Evolutionary conservation across 2,888 invertebrate species (phyloP).

Genomic region (Phortica magna): DNA sequence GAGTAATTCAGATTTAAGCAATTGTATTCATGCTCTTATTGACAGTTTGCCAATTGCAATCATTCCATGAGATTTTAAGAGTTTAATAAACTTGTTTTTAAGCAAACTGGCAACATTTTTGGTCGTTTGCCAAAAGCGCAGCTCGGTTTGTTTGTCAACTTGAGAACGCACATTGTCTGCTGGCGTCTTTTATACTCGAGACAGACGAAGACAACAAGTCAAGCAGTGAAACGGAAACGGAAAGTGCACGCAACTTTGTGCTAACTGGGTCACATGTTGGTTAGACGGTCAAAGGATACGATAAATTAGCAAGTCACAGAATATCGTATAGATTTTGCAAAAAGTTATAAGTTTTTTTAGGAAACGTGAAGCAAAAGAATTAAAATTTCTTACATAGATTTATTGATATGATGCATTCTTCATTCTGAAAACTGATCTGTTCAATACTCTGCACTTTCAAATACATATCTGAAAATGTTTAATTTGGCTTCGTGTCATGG

Average conservation of each 20-base stretch:
- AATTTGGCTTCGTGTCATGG: too few species aligned
- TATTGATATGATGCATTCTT: too few species aligned
- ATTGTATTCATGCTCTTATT: neutral
- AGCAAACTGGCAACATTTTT: neutral
- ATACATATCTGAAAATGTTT: too few species aligned
- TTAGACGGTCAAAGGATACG: neutral
- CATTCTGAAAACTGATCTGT: too few species aligned
- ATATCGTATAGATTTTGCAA: too few species aligned
- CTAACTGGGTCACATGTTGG: neutral
- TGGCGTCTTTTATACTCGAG: neutral
- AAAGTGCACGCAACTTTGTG: neutral
- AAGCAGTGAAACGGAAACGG: neutral
- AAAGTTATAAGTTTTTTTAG: too few species aligned
- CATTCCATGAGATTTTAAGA: neutral
- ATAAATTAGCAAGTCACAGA: too few species aligned
- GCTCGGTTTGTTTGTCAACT: neutral
- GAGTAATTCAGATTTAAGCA: neutral
- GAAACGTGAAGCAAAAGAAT: too few species aligned
- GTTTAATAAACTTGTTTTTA: constrained; percentile 24
- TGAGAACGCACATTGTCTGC: neutral
- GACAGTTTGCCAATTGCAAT: constrained; percentile 3
- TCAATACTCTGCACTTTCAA: too few species aligned
- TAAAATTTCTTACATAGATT: too few species aligned
- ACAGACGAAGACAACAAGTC: neutral
- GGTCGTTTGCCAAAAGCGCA: constrained; percentile 25